phyloP scores from a whole-genome alignment of 1,140 invertebrate species.

The Zophobas atratus region DNA sequence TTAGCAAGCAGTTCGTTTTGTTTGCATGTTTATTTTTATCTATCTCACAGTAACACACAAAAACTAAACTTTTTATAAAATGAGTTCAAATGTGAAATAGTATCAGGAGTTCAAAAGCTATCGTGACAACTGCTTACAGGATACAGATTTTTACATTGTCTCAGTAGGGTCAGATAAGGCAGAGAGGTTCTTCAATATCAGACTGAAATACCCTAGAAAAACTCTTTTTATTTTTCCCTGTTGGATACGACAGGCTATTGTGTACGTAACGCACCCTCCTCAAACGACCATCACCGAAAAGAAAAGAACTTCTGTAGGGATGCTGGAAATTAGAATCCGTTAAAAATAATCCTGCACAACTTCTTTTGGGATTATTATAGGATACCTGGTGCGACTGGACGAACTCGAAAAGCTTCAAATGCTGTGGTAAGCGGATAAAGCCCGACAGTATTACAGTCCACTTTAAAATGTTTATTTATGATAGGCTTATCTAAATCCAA shows the following conservation, averaged over 20 bases:
- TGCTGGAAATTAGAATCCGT: slow-evolving; percentile 3
- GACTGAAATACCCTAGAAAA: slow-evolving; percentile 30
- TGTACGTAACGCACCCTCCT: slow-evolving; percentile 12
- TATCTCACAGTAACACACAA: too few relatives aligned
- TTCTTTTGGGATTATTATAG: background rate
- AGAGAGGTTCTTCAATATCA: slow-evolving; percentile 29
- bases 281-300: background rate
- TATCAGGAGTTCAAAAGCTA: too few relatives aligned
- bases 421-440: slow-evolving; percentile 2
- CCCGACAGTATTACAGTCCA: slow-evolving; percentile 46
- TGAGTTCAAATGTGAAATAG: background rate
- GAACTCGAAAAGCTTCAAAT: slow-evolving; percentile 3
- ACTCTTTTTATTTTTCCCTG: slow-evolving; percentile 5
- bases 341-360: background rate
- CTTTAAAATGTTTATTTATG: slow-evolving; percentile 53
- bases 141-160: slow-evolving; percentile 22
- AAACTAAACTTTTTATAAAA: background rate
- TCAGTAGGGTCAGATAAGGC: slow-evolving; percentile 23
- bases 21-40: too few relatives aligned
- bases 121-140: too few relatives aligned
- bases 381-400: slow-evolving; percentile 19
- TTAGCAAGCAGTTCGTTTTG: too few relatives aligned
- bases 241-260: slow-evolving; percentile 9
- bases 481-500: slow-evolving; percentile 46
- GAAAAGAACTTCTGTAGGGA: slow-evolving; percentile 1